Evolutionary conservation across 2,888 invertebrate species (phyloP).

Genomic region (Ryuthela nishihirai): DNA sequence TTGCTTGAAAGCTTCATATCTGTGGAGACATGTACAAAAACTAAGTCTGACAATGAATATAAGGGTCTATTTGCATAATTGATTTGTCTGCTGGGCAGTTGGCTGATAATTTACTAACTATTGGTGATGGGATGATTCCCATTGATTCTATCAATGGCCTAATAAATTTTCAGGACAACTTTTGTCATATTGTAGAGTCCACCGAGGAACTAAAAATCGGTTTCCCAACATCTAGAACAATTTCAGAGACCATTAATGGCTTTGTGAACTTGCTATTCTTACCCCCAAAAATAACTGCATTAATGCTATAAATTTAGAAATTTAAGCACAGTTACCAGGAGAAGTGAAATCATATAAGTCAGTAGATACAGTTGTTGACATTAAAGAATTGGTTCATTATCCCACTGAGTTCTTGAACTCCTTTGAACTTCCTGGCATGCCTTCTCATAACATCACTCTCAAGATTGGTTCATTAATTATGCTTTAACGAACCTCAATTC

Average conservation of each 20-base stretch:
- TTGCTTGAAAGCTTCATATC: too few species aligned
- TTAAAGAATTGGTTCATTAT: constrained; percentile 29
- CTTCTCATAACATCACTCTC: constrained; percentile 24
- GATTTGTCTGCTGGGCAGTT: too few species aligned
- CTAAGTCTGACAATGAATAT: too few species aligned
- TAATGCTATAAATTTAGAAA: neutral
- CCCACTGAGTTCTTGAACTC: constrained; percentile 33
- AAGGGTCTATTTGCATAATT: too few species aligned
- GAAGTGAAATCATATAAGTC: constrained; percentile 25
- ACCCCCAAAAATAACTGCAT: neutral
- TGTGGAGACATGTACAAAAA: too few species aligned
- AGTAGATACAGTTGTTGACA: constrained; percentile 35
- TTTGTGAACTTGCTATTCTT: neutral
- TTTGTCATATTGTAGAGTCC: too few species aligned
- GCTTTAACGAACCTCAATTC: constrained; percentile 28
- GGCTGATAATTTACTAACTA: too few species aligned
- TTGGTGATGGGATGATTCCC: too few species aligned
- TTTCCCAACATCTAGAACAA: neutral
- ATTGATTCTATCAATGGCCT: too few species aligned
- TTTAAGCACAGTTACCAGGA: neutral
- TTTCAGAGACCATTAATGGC: neutral
- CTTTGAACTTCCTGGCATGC: constrained; percentile 26
- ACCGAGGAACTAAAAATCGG: too few species aligned
- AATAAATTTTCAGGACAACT: too few species aligned
- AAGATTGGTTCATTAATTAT: constrained; percentile 18